Percentiles rank a stretch among this genome's conserved stretches.
These are phyloP conservation scores for Aproaerema taeniolella DNA, from an alignment of 2,888 invertebrate species.

Conservation along the genomic window DNA sequence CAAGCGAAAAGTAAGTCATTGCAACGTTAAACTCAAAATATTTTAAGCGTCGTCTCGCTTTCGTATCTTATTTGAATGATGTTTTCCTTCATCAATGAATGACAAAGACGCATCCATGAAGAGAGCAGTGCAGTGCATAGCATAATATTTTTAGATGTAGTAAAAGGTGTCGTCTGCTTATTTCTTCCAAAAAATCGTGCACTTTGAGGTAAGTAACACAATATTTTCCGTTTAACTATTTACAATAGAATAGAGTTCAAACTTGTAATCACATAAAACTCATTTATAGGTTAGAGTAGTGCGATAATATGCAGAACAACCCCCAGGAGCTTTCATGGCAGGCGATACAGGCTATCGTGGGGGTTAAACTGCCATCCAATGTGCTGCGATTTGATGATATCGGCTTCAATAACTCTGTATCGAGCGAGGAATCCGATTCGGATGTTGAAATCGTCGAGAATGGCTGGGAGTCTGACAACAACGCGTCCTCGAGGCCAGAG, in stretches of 20 bases:
- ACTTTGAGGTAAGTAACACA: slow-evolving; percentile 57
- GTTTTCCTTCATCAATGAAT: slow-evolving; percentile 8
- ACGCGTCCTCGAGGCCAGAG: slow-evolving; percentile 64
- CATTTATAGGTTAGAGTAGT: slow-evolving; percentile 77
- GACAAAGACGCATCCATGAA: slow-evolving; percentile 16
- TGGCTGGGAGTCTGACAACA: slow-evolving; percentile 71
- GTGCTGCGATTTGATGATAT: slow-evolving; percentile 75
- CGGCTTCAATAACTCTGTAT: slow-evolving; percentile 65
- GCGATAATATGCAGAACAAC: slow-evolving; percentile 78
- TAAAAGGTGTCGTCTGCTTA: slow-evolving; percentile 67
- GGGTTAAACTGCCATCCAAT: slow-evolving; percentile 74
- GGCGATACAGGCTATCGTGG: slow-evolving; percentile 76
- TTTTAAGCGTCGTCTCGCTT: no score
- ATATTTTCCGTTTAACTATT: slow-evolving; percentile 20
- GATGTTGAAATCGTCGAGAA: slow-evolving; percentile 75
- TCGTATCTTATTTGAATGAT: no score
- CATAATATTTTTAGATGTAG: slow-evolving; percentile 79
- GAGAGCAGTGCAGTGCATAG: slow-evolving; percentile 30
- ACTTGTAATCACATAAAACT: slow-evolving; percentile 63
- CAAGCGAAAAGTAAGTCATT: no score
- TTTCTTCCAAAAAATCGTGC: slow-evolving; percentile 49
- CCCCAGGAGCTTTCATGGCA: slow-evolving; percentile 79
- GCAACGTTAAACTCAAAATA: no score
- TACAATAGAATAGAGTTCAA: slow-evolving; percentile 27
- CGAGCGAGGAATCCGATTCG: slow-evolving; percentile 71